Conservation (phyloP, 2,113 vertebrate genomes). For the Cyphomyrus plagiostoma region DNA sequence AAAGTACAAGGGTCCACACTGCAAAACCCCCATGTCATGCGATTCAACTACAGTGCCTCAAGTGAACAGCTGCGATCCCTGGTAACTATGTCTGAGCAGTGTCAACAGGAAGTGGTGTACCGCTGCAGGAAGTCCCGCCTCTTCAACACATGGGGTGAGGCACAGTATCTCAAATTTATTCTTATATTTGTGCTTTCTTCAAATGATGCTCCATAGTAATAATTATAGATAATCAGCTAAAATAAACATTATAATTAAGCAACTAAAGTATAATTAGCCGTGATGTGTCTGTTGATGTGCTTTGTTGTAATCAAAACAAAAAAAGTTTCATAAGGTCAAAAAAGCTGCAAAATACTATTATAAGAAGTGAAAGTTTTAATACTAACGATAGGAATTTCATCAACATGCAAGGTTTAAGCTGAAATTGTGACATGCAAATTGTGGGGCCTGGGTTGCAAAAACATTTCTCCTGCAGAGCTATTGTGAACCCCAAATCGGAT, state of each 20-base stretch:
- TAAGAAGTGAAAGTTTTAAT: background rate
- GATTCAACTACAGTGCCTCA: slow-evolving; percentile 62
- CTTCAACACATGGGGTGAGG: slow-evolving; percentile 73
- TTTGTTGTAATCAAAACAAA: background rate
- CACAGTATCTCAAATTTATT: background rate
- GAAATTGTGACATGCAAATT: background rate
- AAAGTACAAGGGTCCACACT: slow-evolving; percentile 50
- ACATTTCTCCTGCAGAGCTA: slow-evolving; percentile 1
- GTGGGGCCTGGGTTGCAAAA: background rate
- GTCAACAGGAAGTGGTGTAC: slow-evolving; percentile 74
- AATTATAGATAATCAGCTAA: background rate
- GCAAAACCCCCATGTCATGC: slow-evolving; percentile 57
- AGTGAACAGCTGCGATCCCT: slow-evolving; percentile 68
- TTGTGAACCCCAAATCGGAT: background rate
- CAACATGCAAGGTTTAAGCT: background rate
- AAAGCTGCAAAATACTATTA: background rate
- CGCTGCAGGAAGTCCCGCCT: slow-evolving; percentile 71
- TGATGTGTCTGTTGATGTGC: background rate
- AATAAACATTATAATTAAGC: background rate
- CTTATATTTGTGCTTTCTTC: background rate
- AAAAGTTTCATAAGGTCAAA: background rate
- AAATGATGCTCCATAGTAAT: background rate
- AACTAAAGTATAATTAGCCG: background rate
- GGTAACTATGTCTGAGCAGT: slow-evolving; percentile 65
- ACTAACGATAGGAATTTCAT: background rate